phyloP scores from a whole-genome alignment of 2,888 invertebrate species.

The Parnassius orleans region DNA sequence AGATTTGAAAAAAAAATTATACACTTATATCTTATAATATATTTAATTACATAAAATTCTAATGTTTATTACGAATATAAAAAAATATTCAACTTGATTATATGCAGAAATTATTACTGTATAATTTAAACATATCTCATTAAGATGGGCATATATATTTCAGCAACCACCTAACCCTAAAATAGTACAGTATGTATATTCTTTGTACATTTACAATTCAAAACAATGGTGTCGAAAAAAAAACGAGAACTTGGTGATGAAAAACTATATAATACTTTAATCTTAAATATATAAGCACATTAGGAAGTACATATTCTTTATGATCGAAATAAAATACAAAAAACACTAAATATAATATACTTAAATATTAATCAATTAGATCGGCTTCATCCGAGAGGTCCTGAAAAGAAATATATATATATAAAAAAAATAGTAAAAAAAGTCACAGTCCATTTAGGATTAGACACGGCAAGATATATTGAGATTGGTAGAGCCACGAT shows the following conservation, averaged over 20 bases:
- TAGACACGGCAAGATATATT: neutral
- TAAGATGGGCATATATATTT: neutral
- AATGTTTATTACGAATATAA: too few species aligned
- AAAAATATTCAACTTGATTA: too few species aligned
- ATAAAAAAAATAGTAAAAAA: neutral
- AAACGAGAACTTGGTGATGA: constrained; percentile 26
- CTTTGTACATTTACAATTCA: neutral
- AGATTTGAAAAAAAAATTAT: too few species aligned
- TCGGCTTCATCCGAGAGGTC: constrained; percentile 72
- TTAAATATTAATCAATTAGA: constrained; percentile 53
- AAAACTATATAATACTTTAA: constrained; percentile 64
- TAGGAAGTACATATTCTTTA: constrained; percentile 57
- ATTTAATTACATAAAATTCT: too few species aligned
- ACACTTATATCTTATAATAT: too few species aligned
- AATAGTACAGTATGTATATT: neutral
- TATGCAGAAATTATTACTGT: too few species aligned
- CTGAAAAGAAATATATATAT: constrained; percentile 46
- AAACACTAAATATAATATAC: constrained; percentile 48
- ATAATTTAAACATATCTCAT: too few species aligned
- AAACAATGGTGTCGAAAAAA: constrained; percentile 24
- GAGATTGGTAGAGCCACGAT: neutral
- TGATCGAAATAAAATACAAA: constrained; percentile 46
- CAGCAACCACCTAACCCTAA: neutral
- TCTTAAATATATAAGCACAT: constrained; percentile 66
- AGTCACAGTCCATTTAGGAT: neutral